Evolutionary conservation across 2,113 vertebrate species (phyloP).

Genomic region (Dunckerocampus dactyliophorus): DNA sequence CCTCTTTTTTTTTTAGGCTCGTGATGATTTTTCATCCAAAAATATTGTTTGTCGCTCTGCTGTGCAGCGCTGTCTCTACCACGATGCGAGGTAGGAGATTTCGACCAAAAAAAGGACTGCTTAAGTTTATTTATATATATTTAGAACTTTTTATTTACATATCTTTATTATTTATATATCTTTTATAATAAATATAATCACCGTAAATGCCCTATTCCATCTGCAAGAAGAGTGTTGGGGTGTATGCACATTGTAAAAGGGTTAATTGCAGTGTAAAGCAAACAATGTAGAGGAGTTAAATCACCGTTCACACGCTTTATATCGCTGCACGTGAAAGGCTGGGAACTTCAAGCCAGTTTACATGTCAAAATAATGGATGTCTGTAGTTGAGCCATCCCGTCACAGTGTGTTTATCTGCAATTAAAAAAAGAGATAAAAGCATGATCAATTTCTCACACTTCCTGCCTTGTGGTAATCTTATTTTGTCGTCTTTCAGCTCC

Average conservation of each 20-base stretch:
- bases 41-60: conserved; percentile 24
- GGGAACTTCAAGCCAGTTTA: background rate
- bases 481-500: conserved; percentile 18
- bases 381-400: too few species aligned
- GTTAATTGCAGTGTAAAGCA: too few species aligned
- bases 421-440: background rate
- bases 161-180: too few species aligned
- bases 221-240: too few species aligned
- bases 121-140: background rate
- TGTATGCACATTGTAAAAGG: too few species aligned
- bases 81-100: conserved; percentile 25
- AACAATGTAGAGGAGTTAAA: too few species aligned
- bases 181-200: too few species aligned
- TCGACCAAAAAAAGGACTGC: background rate
- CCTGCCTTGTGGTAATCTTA: background rate
- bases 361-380: background rate
- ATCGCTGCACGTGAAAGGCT: background rate
- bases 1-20: conserved; percentile 20
- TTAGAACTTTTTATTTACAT: too few species aligned
- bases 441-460: background rate
- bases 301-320: too few species aligned
- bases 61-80: conserved; percentile 1
- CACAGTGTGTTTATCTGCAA: background rate
- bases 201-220: too few species aligned
- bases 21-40: conserved; percentile 37